Evolutionary conservation across 2,797 vertebrate species (phyloP).

Genomic region (Dendrocincla fuliginosa): DNA sequence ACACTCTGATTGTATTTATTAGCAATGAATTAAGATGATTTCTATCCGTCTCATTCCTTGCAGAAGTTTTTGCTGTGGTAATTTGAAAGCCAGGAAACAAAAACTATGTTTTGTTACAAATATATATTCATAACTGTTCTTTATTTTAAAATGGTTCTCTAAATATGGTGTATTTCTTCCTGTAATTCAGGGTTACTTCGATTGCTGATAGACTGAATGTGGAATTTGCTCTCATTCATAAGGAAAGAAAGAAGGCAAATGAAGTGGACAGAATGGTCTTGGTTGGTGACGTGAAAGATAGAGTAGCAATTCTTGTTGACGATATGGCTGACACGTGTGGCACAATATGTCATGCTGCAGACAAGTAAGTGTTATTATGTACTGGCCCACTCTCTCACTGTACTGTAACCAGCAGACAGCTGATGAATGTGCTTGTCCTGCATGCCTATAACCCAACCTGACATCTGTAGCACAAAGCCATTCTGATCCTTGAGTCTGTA

Average conservation of each 20-base stretch:
- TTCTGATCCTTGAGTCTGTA: neutral
- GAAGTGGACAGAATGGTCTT: slow-evolving; percentile 96
- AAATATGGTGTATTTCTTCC: neutral
- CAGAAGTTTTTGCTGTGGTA: neutral
- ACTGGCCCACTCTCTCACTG: neutral
- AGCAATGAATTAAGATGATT: neutral
- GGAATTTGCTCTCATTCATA: slow-evolving; percentile 96
- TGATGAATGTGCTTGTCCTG: neutral
- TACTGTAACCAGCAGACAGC: neutral
- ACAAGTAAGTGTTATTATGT: slow-evolving; percentile 82
- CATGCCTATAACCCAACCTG: neutral
- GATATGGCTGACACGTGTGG: slow-evolving; percentile 97
- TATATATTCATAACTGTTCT: neutral
- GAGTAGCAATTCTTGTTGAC: slow-evolving; percentile 92
- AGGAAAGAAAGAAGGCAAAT: slow-evolving; percentile 94
- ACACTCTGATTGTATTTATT: neutral
- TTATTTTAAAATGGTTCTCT: neutral
- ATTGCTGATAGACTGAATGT: slow-evolving; percentile 94
- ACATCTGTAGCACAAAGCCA: neutral
- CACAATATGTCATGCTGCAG: slow-evolving; percentile 92
- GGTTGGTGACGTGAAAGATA: slow-evolving; percentile 92
- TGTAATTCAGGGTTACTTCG: slow-evolving; percentile 87
- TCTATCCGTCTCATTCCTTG: neutral
- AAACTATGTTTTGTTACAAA: neutral
- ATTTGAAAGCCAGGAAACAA: neutral